Evolutionary conservation across 2,888 invertebrate genomes (phyloP), one percentile per base, ranked within the genome.

Genomic region (Drosophila rellima): DNA sequence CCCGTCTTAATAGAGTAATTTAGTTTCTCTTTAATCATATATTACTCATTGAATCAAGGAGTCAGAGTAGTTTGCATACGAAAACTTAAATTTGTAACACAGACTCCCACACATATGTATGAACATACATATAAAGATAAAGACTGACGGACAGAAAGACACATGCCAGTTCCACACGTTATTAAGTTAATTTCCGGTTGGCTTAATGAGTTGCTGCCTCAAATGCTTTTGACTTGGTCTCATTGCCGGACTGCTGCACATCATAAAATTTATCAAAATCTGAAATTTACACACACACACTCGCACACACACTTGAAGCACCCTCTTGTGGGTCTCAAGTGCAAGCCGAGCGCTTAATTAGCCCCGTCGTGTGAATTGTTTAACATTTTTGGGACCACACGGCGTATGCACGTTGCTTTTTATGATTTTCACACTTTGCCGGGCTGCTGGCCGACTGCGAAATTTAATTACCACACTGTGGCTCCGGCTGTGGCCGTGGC

Each of bases 281-380:
- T 87, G 74, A 64, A 81, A 87, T 78, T 82, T 82, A 71, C 77
- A 78, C 65, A 67, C 50, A 44, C n/a, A 54, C 45, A 48, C 18
- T 6, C 7, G 42, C 17, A 15, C 29, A 33, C 7, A 17, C 20
- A 54, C 23, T 44, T 76, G 65, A 50, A 71, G 55, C 80, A 80
- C 78, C 80, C 69, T 65, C 48, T 69, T 80, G 64, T 71, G 78
- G 70, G 78, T 78, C 75, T 79, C 79, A 78, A 80, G 80, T 80
- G 80, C 71, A 70, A 75, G 70, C 55, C 73, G 72, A 82, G 88
- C 85, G 70, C 83, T 84, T 84, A 84, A 84, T 84, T 84, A 84
- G 87, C 77, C 67, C 56, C 61, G 81, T 78, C 79, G 84, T 84
- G 84, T 83, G 88, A 84, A 84, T 88, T 80, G 88, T 78, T 88